These are phyloP conservation scores for Gymnothorax reevesii DNA, from an alignment of 2,797 vertebrate genomes.

Conservation along the genomic window DNA sequence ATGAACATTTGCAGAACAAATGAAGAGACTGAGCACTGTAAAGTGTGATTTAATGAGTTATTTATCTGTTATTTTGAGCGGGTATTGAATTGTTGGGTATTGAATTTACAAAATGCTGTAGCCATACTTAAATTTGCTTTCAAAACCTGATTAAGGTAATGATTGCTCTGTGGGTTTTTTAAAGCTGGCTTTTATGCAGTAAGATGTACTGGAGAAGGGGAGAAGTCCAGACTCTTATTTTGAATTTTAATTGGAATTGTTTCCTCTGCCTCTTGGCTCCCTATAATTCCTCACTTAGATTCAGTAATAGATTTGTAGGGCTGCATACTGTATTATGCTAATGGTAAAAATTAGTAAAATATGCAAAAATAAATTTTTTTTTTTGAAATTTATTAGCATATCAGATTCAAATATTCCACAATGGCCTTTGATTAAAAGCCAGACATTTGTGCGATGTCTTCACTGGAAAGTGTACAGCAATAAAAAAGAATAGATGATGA, in stretches of 20 bases:
- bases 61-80: not conserved
- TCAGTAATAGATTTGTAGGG: not conserved
- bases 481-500: not conserved
- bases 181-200: not conserved
- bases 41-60: not conserved
- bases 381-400: conserved; percentile 9
- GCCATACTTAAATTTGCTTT: not conserved
- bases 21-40: not conserved
- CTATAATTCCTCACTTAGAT: not conserved
- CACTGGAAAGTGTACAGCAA: not conserved
- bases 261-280: not conserved
- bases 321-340: not conserved
- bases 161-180: not conserved
- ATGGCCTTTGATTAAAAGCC: not conserved
- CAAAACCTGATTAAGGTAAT: not conserved
- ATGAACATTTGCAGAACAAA: not conserved
- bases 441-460: not conserved
- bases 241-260: not conserved
- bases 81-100: not conserved
- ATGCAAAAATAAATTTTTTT: not conserved
- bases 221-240: not conserved
- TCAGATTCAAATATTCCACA: not conserved
- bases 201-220: not conserved
- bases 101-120: not conserved
- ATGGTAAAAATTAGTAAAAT: not conserved